Conservation (phyloP, 2,888 invertebrate species). For the Eueremaeus valkanovi region DNA sequence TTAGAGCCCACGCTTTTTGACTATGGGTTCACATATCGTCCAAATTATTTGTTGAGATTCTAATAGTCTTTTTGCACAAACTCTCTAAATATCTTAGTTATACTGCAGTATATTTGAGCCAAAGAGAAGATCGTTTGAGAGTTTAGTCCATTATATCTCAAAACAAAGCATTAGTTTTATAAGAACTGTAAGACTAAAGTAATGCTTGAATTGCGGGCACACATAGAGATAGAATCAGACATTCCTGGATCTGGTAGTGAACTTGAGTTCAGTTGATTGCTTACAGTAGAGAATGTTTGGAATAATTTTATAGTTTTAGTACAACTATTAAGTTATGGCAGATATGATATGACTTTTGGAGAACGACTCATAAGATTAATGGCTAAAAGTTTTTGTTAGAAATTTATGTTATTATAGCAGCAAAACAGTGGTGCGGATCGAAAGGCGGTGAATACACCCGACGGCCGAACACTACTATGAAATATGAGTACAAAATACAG, state of each 20-base stretch:
- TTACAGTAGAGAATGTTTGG: not conserved
- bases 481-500: not conserved
- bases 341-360: not conserved
- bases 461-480: not conserved
- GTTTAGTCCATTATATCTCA: not conserved
- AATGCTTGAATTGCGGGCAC: not conserved
- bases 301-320: not conserved
- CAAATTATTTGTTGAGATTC: too few species aligned
- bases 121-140: not conserved
- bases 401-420: not conserved
- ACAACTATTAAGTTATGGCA: not conserved
- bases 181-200: not conserved
- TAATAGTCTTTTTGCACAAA: too few species aligned
- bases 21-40: too few species aligned
- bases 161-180: not conserved
- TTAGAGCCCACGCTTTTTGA: too few species aligned
- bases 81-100: not conserved
- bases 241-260: not conserved
- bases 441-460: not conserved
- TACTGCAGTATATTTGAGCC: too few species aligned
- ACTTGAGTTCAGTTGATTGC: not conserved
- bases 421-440: not conserved
- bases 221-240: not conserved
- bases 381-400: not conserved
- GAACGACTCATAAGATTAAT: not conserved